phyloP scores from a whole-genome alignment of 2,797 vertebrate genomes.

The Tenualosa thibaudeaui region DNA sequence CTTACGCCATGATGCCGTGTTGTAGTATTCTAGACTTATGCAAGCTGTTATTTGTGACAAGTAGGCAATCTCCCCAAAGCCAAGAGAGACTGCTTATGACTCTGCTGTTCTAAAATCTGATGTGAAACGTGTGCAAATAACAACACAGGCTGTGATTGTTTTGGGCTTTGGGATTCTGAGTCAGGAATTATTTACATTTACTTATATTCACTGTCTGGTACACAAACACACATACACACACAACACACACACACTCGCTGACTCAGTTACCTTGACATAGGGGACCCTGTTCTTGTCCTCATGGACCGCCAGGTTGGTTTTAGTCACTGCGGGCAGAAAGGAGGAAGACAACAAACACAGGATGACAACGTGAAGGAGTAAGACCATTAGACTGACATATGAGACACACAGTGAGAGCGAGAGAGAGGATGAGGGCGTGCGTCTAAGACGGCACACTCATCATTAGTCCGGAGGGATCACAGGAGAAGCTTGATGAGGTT shows the following conservation, averaged over 20 bases:
- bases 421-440: neutral
- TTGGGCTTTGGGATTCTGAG: constrained; percentile 9
- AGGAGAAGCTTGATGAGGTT: neutral
- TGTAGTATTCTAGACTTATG: neutral
- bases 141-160: neutral
- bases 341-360: neutral
- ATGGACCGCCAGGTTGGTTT: constrained; percentile 92
- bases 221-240: neutral
- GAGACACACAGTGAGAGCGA: constrained; percentile 28
- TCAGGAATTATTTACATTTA: neutral
- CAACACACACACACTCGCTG: neutral
- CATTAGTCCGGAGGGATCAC: neutral
- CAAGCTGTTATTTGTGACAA: neutral
- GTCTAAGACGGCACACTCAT: neutral
- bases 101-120: neutral
- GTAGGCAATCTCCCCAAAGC: neutral
- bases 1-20: neutral
- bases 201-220: neutral
- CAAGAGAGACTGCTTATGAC: neutral
- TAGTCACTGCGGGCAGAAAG: constrained; percentile 78
- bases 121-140: neutral
- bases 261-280: constrained; percentile 86
- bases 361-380: neutral
- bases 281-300: constrained; percentile 95
- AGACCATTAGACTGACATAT: neutral